Evolutionary conservation across 2,113 vertebrate genomes (phyloP).

Genomic region (human (Homo sapiens)): GRCh38 chr5:121206501-121207000

Average conservation of each 20-base stretch:
- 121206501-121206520: too few relatives aligned
- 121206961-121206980: background rate
- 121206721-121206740: background rate
- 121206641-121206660: background rate
- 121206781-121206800: background rate
- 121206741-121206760: background rate
- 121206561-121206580: background rate
- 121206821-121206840: background rate
- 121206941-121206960: background rate
- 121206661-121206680: background rate
- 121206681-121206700: background rate
- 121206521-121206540: too few relatives aligned
- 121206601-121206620: accelerated
- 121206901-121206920: background rate
- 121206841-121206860: background rate
- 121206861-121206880: background rate
- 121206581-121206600: accelerated
- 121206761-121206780: background rate
- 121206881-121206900: background rate
- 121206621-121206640: background rate
- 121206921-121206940: background rate
- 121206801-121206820: background rate
- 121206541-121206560: background rate
- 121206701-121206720: background rate
- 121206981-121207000: background rate